phyloP scores from a whole-genome alignment of 2,888 invertebrate genomes.

The Chloroclystis v-ata region DNA sequence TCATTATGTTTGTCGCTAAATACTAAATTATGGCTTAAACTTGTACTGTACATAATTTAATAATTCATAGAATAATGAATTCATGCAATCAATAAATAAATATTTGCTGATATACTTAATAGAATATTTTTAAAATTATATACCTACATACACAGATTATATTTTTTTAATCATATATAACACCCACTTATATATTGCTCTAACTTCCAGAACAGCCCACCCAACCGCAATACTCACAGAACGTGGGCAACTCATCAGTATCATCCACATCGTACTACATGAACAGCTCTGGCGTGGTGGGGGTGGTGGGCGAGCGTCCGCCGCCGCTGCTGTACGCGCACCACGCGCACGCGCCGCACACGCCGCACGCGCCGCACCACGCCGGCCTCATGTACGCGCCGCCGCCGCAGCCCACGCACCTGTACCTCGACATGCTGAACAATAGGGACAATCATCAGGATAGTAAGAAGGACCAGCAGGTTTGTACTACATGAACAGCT shows the following conservation, averaged over 20 bases:
- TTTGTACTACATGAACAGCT: too few species aligned
- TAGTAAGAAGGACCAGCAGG: constrained; percentile 64
- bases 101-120: too few species aligned
- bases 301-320: constrained; percentile 58
- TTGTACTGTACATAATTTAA: too few species aligned
- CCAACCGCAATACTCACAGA: constrained; percentile 54
- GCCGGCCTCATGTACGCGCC: constrained; percentile 58
- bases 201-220: constrained; percentile 40
- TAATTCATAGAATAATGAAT: too few species aligned
- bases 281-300: constrained; percentile 61
- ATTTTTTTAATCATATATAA: too few species aligned
- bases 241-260: constrained; percentile 51
- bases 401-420: constrained; percentile 52
- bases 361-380: constrained; percentile 58
- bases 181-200: background rate
- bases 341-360: constrained; percentile 62
- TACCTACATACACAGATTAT: too few species aligned
- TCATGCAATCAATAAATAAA: too few species aligned
- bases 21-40: too few species aligned
- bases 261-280: constrained; percentile 60
- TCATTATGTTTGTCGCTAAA: too few species aligned
- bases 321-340: constrained; percentile 67
- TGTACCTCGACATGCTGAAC: constrained; percentile 67
- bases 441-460: constrained; percentile 56
- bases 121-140: too few species aligned